A percentile compares a stretch with the other conserved stretches of the same genome.
phyloP scores from a whole-genome alignment of 2,113 vertebrate species.

The Gracilinanus agilis region DNA sequence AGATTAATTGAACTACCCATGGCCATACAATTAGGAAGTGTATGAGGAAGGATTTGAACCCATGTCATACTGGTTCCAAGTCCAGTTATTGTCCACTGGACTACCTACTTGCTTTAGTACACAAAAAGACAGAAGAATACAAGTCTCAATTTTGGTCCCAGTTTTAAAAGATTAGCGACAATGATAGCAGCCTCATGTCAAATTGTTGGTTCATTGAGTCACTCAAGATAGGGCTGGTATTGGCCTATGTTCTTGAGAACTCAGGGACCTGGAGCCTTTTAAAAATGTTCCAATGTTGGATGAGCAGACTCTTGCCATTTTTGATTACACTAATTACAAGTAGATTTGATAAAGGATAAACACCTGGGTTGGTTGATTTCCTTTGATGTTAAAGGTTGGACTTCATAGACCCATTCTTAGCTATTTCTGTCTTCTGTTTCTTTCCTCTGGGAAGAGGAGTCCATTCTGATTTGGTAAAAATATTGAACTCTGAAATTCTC shows the following conservation, averaged over 20 bases:
- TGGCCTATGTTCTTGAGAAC: background rate
- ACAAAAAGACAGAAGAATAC: background rate
- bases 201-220: background rate
- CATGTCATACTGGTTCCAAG: background rate
- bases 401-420: background rate
- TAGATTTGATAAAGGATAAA: background rate
- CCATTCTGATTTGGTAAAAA: background rate
- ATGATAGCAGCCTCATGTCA: background rate
- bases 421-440: background rate
- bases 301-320: background rate
- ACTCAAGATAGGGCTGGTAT: background rate
- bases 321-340: background rate
- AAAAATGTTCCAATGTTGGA: background rate
- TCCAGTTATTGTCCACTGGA: background rate
- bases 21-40: background rate
- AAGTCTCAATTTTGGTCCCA: background rate
- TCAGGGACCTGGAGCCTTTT: background rate
- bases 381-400: background rate
- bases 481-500: background rate
- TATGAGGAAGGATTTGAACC: background rate
- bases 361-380: background rate
- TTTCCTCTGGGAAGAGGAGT: background rate
- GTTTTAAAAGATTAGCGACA: background rate
- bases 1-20: background rate
- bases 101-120: background rate